Evolutionary conservation across 2,113 vertebrate genomes (phyloP), one percentile per base, ranked within the genome.

Genomic region (Leucopsar rothschildi): DNA sequence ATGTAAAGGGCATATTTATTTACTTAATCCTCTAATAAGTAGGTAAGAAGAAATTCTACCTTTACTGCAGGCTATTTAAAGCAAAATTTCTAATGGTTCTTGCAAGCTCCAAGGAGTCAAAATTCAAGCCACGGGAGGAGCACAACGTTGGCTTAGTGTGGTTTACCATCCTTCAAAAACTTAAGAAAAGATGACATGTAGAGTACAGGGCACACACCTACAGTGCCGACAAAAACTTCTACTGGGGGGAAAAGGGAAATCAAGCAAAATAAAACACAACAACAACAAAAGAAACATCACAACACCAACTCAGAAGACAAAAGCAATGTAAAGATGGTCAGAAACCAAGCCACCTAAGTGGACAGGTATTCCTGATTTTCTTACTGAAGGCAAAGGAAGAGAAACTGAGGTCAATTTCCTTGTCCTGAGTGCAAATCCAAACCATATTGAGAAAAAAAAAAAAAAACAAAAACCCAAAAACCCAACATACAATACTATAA

Each of bases 21-120:
- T 89, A 83, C 61, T 89, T 96, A 91, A 95, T 93, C 80, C 68
- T 83, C 82, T 92, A 95, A 94, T 88, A 90, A 72, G 66, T 37
- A 90, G 45, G 45, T 37, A 82, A 78, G 11, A 70, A 73, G 55
- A 86, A 95, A 82, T 77, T 90, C 64, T 93, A 69, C 73, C 45
- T 81, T 89, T 84, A 84, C 56, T 75, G n/a, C 87, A 71, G 81
- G 65, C 65, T 86, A 96, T 68, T 87, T 61, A 86, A 91, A 93
- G 21, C 6, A 64, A 71, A 71, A 82, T 71, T 88, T 95, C n/a
- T 84, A 92, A 89, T 64, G 83, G 61, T 33, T 88, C 12, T 68
- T 89, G 69, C n/a, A 76, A 90, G 92, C 84, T 89, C 44, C 77
- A 71, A 56, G 75, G 66, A 94, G 57, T 50, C 44, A 84, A 60